phyloP scores from a whole-genome alignment of 1,140 invertebrate genomes.

The Bombus sylvicola region DNA sequence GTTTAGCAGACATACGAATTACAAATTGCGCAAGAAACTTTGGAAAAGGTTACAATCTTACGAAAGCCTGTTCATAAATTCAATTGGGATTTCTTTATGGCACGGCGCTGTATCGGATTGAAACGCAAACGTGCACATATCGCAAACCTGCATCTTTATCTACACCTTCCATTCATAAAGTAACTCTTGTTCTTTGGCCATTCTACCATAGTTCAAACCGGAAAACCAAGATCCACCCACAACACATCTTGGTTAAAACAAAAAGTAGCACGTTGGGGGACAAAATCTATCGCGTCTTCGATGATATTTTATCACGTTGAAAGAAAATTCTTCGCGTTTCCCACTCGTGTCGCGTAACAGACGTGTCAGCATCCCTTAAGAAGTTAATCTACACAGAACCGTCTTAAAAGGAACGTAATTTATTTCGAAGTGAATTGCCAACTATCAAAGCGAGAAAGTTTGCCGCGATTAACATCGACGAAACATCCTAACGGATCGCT shows the following conservation, averaged over 20 bases:
- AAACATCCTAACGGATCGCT: slow-evolving; percentile 21
- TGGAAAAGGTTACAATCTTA: not conserved
- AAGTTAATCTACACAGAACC: no score
- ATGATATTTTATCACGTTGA: no score
- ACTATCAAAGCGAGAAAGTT: not conserved
- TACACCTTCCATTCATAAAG: not conserved
- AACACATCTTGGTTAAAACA: not conserved
- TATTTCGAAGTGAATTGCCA: no score
- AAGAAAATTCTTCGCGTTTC: no score
- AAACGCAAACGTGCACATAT: not conserved
- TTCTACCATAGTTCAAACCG: not conserved
- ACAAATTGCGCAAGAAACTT: not conserved
- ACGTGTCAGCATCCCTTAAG: no score
- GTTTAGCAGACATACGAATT: no score
- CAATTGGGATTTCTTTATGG: no score
- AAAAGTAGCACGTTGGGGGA: no score
- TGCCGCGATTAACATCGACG: slow-evolving; percentile 6
- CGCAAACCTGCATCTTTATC: slow-evolving; percentile 5
- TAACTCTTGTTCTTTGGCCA: not conserved
- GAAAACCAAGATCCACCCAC: not conserved
- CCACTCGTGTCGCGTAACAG: no score
- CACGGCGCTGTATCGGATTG: not conserved
- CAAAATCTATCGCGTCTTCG: not conserved
- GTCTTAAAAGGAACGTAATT: no score
- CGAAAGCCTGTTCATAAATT: not conserved